Conservation (phyloP, 2,113 vertebrate species). For the Oreotrochilus melanogaster region DNA sequence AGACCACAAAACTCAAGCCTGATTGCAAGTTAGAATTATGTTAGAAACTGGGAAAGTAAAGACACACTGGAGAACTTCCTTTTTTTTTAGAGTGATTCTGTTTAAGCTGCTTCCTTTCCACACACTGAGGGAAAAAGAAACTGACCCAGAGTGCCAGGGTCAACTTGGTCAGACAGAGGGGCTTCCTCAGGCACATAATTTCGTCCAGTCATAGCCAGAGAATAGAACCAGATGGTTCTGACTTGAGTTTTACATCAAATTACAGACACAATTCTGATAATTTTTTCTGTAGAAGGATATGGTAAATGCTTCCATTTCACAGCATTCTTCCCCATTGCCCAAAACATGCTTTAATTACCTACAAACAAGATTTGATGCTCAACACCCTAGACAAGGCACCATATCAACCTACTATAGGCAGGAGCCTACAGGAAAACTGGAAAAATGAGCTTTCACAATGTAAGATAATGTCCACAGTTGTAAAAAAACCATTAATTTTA, state of each 20-base stretch:
- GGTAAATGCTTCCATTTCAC: not conserved
- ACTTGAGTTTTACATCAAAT: not conserved
- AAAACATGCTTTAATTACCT: not conserved
- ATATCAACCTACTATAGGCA: not conserved
- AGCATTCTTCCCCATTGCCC: not conserved
- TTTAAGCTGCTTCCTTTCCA: not conserved
- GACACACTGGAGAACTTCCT: not conserved
- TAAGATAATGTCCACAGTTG: not conserved
- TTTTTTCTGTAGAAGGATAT: not conserved
- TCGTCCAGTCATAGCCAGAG: accelerated
- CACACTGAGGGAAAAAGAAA: not conserved
- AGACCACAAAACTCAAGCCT: not conserved
- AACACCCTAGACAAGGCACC: not conserved
- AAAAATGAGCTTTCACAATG: not conserved
- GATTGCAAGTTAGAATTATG: not conserved
- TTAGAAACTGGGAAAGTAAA: not conserved
- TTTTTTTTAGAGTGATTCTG: not conserved
- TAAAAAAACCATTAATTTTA: not conserved
- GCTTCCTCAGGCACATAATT: not conserved
- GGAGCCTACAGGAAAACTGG: not conserved
- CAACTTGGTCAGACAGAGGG: not conserved
- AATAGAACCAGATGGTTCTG: not conserved
- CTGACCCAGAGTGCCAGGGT: no score
- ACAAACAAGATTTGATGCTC: not conserved
- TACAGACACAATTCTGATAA: not conserved